Conservation (phyloP, 2,888 invertebrate genomes). For the Andrena camellia region DNA sequence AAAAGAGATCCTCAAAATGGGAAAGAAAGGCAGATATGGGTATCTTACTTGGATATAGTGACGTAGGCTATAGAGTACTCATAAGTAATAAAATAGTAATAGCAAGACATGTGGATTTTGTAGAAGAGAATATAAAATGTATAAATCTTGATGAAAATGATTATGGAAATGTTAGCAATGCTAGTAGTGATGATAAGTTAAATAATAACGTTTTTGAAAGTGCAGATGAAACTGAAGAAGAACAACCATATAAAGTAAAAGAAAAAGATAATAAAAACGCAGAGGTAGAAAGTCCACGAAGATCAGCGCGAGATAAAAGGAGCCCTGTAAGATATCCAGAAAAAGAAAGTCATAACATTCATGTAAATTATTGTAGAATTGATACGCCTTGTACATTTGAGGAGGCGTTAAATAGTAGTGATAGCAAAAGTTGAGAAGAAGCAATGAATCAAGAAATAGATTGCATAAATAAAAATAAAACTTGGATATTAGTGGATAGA, state of each 20-base stretch:
- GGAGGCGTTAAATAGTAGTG: conserved; percentile 39
- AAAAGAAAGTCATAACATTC: conserved; percentile 25
- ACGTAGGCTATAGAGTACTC: conserved; percentile 16
- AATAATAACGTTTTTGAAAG: not conserved
- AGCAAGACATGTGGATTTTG: conserved; percentile 32
- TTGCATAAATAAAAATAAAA: conserved; percentile 59
- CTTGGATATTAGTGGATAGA: conserved; percentile 52
- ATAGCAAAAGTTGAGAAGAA: conserved; percentile 34
- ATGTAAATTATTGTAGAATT: conserved; percentile 45
- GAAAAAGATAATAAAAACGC: not conserved
- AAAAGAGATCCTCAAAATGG: conserved; percentile 11
- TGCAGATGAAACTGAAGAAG: not conserved
- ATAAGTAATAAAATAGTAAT: conserved; percentile 27
- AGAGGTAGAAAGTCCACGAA: not conserved
- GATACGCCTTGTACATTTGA: conserved; percentile 47
- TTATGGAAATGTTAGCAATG: not conserved
- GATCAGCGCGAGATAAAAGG: conserved; percentile 9
- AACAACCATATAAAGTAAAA: not conserved
- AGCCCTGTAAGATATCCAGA: not conserved
- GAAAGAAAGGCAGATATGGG: conserved; percentile 11
- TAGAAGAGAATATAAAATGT: conserved; percentile 33
- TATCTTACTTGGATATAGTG: conserved; percentile 9
- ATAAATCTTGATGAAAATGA: not conserved
- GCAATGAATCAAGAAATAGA: conserved; percentile 59
- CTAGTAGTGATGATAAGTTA: not conserved